Base-by-base conservation (phyloP, 2,113 vertebrate genomes). In the Tretioscincus oriximinensis region DNA sequence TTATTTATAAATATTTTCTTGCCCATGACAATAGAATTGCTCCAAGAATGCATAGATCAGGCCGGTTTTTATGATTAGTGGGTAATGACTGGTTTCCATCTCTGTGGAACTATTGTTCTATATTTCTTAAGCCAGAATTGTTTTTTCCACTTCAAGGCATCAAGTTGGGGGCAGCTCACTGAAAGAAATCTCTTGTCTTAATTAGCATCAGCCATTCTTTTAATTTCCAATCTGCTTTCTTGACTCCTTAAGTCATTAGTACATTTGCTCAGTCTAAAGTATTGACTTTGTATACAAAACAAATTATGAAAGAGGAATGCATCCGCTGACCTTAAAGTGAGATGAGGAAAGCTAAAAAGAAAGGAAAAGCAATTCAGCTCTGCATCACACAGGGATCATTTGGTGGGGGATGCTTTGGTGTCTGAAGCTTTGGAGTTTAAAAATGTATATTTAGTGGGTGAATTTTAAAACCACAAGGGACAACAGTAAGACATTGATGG, bases 391-490 rank as follows among this genome's bases (percentile, higher is more conserved):
- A 7, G 47, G 82, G 24, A 41, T 64, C 51, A 22, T 71, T 76
- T 58, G 49, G 77, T 71, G 74, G 58, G 21, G 21, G 64, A 28
- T 29, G 73, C 51, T 67, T 68, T 24, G 72, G 49, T 79, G 69
- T 67, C 76, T 58, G 60, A 65, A 66, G 24, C 16, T 14, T 47
- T 58, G 54, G 54, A 58, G 54, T 58, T 58, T 85, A 68, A 82
- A 81, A 87, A 80, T 22, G 26, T 26, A 9, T 60, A 28, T 89
- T 89, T 73, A 88, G 76, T 70, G 80, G 74, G 66, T 73, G 66
- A 20, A 60, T 78, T 77, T 81, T 58, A 35, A 85, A 77, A 22
- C 54, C 54, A 29, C 74, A 73, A 68, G 75, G 31, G 31, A 54
- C 31, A 28, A 14, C n/a, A 63, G 41, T 60, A 21, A 22, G 74